Conservation (phyloP, 2,797 vertebrate species). For the Gadopsis bispinosus region DNA sequence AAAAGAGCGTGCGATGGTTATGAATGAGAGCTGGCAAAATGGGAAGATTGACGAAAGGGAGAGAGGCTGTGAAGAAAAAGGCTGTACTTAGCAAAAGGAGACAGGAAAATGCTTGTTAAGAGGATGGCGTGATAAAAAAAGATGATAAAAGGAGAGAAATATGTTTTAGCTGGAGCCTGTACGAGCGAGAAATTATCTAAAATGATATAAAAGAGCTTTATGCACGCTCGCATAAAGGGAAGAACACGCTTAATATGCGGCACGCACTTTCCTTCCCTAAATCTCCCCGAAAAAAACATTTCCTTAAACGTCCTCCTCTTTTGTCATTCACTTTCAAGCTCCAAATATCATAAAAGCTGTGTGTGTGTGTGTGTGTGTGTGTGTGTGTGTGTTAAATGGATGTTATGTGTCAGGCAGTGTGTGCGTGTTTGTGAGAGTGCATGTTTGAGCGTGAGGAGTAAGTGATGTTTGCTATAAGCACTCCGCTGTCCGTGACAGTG, state of each 20-base stretch:
- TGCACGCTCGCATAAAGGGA: constrained; percentile 51
- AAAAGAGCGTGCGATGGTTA: constrained; percentile 33
- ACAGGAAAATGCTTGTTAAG: constrained; percentile 73
- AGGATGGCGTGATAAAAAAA: constrained; percentile 67
- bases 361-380: constrained; percentile 15
- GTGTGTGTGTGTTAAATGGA: constrained; percentile 50
- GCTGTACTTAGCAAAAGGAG: constrained; percentile 62
- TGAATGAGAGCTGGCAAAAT: constrained; percentile 61
- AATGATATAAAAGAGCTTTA: constrained; percentile 73
- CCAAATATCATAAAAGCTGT: constrained; percentile 62
- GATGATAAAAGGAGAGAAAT: constrained; percentile 74
- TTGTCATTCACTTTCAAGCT: constrained; percentile 57
- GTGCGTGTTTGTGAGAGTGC: constrained; percentile 13
- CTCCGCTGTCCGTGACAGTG: constrained; percentile 60
- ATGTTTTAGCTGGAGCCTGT: constrained; percentile 61
- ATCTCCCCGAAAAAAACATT: constrained; percentile 39
- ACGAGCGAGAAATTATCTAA: constrained; percentile 68
- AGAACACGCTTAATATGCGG: constrained; percentile 60
- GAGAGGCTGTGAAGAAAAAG: constrained; percentile 42
- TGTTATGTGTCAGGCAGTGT: constrained; percentile 39
- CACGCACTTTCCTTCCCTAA: constrained; percentile 40
- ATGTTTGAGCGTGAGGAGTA: constrained; percentile 55
- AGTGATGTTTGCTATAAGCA: constrained; percentile 72
- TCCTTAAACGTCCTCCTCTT: constrained; percentile 50
- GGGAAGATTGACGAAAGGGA: constrained; percentile 57